Evolutionary conservation across 2,888 invertebrate genomes (phyloP), one percentile per base, ranked within the genome.

Genomic region (Phania funesta): DNA sequence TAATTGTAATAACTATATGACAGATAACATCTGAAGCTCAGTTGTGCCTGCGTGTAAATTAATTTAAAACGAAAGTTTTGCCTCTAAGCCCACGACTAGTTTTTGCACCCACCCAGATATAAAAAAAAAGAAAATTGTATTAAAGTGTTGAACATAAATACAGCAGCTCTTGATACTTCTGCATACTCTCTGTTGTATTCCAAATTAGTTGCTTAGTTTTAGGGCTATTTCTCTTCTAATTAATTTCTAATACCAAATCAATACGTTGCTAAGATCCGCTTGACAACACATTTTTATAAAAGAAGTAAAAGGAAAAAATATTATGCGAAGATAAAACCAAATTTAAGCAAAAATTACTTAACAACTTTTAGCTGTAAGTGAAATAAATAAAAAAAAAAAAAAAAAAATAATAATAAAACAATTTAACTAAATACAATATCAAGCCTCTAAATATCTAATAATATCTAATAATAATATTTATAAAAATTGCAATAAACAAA

Each of bases 391-490:
- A 58, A 13, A 26, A 24, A 50, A 38, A 18, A 73, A 58, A 9
- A 71, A 74, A 79, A 81, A 35, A 73, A 80, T 6, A 84, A 78
- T 77, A 70, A 24, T 52, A 54, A 73, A 50, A 50, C 48, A 71
- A 46, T 18, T 52, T 48, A n/a, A n/a, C n/a, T n/a, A n/a, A n/a
- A n/a, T n/a, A n/a, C n/a, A n/a, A n/a, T n/a, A n/a, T n/a, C n/a
- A n/a, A n/a, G n/a, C n/a, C n/a, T n/a, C n/a, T n/a, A 22, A 50
- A 22, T 13, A 18, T 18, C 20, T 26, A 32, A 48, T 11, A 48
- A 64, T 48, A 35, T 32, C n/a, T n/a, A n/a, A n/a, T 13, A 65
- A 5, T 20, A 13, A 9, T 44, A 46, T 38, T 38, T 13, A 75
- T 58, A 70, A 84, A 77, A 76, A 18, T 0, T 44, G 1, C 6